Evolutionary conservation across 2,888 invertebrate species (phyloP).

Genomic region (Tridacna crocea): DNA sequence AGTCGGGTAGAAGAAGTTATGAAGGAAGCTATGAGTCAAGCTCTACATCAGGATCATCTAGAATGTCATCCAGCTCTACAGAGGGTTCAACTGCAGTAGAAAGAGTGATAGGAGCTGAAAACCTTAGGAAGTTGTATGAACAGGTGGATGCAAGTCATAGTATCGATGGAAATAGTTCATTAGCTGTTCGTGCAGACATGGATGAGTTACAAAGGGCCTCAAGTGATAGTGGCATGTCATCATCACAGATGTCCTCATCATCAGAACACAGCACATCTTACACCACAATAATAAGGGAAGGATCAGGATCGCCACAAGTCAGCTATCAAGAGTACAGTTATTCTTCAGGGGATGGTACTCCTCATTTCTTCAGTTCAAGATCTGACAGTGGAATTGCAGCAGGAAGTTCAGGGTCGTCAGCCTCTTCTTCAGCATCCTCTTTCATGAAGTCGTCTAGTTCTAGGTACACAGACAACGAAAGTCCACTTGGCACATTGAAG

Average conservation of each 20-base stretch:
- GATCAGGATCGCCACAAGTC: constrained; percentile 36
- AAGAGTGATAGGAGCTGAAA: constrained; percentile 50
- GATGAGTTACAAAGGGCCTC: constrained; percentile 36
- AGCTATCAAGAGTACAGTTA: constrained; percentile 26
- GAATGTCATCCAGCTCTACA: neutral
- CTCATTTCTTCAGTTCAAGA: constrained; percentile 28
- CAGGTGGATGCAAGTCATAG: neutral
- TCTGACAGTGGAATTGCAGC: constrained; percentile 46
- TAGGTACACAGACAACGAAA: constrained; percentile 34
- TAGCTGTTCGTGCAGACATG: constrained; percentile 24
- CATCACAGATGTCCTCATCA: constrained; percentile 46
- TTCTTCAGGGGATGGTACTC: constrained; percentile 33
- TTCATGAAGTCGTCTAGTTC: constrained; percentile 36
- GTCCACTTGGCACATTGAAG: constrained; percentile 61
- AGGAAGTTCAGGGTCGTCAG: constrained; percentile 22
- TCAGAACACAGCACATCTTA: constrained; percentile 28
- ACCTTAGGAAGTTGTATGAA: constrained; percentile 21
- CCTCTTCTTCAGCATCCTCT: constrained; percentile 22
- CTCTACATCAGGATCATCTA: neutral
- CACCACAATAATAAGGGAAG: constrained; percentile 30
- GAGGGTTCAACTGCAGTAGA: constrained; percentile 48
- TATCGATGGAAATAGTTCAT: too few species aligned
- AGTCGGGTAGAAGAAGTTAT: constrained; percentile 19
- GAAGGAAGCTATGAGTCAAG: neutral
- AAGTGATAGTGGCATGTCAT: constrained; percentile 51